Percentiles rank a stretch among this genome's conserved stretches.
Conservation (phyloP, 2,113 vertebrate species). For the Pterocles gutturalis region DNA sequence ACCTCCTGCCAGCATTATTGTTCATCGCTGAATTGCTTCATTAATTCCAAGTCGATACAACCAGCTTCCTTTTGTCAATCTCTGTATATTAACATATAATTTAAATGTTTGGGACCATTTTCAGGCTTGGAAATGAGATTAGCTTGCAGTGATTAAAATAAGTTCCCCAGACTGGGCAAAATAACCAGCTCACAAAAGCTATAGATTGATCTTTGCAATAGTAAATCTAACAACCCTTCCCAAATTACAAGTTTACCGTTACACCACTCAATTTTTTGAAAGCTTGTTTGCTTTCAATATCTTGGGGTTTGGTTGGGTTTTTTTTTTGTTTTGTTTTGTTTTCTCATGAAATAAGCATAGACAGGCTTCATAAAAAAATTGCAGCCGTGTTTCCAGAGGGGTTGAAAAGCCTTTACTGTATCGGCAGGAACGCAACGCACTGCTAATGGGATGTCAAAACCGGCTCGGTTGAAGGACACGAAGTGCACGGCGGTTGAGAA, state of each 20-base stretch:
- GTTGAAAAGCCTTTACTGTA: neutral
- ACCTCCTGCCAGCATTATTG: conserved; percentile 67
- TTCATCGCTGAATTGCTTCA: conserved; percentile 66
- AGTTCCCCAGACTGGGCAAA: conserved; percentile 43
- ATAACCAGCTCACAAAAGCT: conserved; percentile 46
- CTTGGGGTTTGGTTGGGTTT: neutral
- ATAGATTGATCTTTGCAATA: conserved; percentile 43
- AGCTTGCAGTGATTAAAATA: conserved; percentile 62
- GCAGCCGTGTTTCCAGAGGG: conserved; percentile 6
- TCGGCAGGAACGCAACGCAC: neutral
- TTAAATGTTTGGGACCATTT: conserved; percentile 63
- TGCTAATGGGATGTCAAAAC: conserved; percentile 7
- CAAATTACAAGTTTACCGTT: conserved; percentile 51
- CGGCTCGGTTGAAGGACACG: neutral
- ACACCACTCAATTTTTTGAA: conserved; percentile 12
- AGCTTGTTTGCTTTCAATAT: conserved; percentile 39
- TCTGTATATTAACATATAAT: conserved; percentile 67
- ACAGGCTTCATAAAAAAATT: neutral
- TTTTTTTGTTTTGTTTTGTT: neutral
- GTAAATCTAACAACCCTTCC: neutral
- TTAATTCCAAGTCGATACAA: conserved; percentile 69
- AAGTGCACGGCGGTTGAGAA: neutral
- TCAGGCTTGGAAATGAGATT: conserved; percentile 60
- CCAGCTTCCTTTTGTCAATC: conserved; percentile 67
- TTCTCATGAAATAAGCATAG: neutral